Base-by-base conservation (phyloP, 2,113 vertebrate species). In the Mesoclemmys tuberculata region DNA sequence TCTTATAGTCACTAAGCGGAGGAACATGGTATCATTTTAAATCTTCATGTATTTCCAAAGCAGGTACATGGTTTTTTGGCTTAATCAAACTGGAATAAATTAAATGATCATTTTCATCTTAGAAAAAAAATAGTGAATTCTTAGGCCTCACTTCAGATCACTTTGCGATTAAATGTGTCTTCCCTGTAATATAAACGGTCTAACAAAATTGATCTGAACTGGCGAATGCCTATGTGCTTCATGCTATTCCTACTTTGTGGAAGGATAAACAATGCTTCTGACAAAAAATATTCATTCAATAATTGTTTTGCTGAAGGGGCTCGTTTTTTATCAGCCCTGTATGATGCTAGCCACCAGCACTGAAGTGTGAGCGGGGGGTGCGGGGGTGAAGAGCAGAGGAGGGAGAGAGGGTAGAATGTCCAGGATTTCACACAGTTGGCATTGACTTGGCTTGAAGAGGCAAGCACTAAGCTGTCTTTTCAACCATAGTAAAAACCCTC, bases 401-500 rank as follows among this genome's bases (percentile, higher is more conserved):
- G 35, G 80, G 93, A 92, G 46, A 79, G 93, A 90, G 90, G 92
- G 98, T 98, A 98, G 98, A 98, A 98, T 98, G 98, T 99, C 99
- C 98, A 99, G 98, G 98, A 99, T 99, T 99, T 99, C 99, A 99
- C 99, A 99, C 99, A 99, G 99, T 99, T 99, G 98, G 99, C 99
- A 99, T 99, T 99, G 99, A 99, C 98, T 98, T 98, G 99, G 99
- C 99, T 99, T 99, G 99, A 99, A 99, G 99, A 99, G 99, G 99
- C 99, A 97, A 99, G 99, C 99, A 99, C 99, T 99, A 99, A 99
- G 99, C 99, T 99, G 99, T 99, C 99, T 99, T 99, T 99, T 99
- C 99, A 99, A 98, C 98, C 98, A 98, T 98, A 97, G 99, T 98
- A 99, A 99, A 98, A 99, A 99, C 98, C 98, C 98, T 99, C 99